phyloP scores from a whole-genome alignment of 1,140 invertebrate genomes.

The Augochlora pura region DNA sequence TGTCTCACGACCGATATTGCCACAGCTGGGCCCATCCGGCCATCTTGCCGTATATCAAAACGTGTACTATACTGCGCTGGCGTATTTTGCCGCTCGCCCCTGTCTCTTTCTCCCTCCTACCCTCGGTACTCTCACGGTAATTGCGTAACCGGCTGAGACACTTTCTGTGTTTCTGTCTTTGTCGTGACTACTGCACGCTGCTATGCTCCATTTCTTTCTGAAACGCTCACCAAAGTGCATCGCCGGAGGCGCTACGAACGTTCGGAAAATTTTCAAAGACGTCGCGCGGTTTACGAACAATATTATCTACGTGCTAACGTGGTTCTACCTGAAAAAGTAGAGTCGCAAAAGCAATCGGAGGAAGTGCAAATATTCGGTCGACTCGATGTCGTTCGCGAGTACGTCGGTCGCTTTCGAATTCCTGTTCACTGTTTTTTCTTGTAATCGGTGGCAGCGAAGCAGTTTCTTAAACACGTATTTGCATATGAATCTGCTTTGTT shows the following conservation, averaged over 20 bases:
- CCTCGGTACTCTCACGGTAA: slow-evolving; percentile 1
- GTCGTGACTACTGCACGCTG: neutral
- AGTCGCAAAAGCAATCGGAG: too few species aligned
- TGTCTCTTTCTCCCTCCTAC: neutral
- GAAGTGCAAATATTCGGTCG: too few species aligned
- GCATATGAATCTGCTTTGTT: neutral
- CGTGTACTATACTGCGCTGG: slow-evolving; percentile 53
- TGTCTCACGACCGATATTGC: slow-evolving; percentile 62
- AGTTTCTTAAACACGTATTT: neutral
- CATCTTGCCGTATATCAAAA: slow-evolving; percentile 58
- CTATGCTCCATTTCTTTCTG: neutral
- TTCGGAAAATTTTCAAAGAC: neutral
- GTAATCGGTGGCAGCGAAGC: too few species aligned
- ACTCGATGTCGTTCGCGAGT: too few species aligned
- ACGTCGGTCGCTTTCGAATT: too few species aligned
- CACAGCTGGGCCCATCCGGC: slow-evolving; percentile 64
- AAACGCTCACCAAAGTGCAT: neutral
- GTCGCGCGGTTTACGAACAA: neutral
- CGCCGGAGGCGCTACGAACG: slow-evolving; percentile 13
- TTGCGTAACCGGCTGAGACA: slow-evolving; percentile 45
- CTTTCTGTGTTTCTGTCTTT: neutral
- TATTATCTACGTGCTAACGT: too few species aligned
- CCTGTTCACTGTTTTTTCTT: too few species aligned
- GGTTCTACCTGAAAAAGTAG: too few species aligned
- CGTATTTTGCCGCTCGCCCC: slow-evolving; percentile 30